These are phyloP conservation scores for Quadriops clusia DNA, from an alignment of 2,888 invertebrate genomes.

Conservation along the genomic window DNA sequence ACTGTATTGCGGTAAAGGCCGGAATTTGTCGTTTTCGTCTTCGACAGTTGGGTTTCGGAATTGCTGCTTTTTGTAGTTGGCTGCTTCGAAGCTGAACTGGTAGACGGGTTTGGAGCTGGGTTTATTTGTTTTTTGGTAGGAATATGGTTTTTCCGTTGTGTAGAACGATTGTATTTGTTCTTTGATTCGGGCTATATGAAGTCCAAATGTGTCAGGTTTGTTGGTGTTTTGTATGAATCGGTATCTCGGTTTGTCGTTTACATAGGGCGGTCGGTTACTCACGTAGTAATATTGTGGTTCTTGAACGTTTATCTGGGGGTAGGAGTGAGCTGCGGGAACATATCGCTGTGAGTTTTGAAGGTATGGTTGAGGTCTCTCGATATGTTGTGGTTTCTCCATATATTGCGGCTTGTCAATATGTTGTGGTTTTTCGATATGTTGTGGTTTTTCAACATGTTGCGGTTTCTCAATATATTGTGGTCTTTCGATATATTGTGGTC, in stretches of 20 bases:
- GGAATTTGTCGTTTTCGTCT: slow-evolving; percentile 20
- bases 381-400: too few relatives aligned
- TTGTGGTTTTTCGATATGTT: too few relatives aligned
- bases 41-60: neutral
- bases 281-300: slow-evolving; percentile 29
- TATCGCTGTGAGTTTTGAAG: too few relatives aligned
- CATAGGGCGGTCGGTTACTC: slow-evolving; percentile 22
- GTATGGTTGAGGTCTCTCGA: too few relatives aligned
- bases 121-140: slow-evolving; percentile 37
- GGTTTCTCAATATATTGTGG: too few relatives aligned
- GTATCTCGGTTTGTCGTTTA: slow-evolving; percentile 22
- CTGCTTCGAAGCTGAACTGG: slow-evolving; percentile 61
- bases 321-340: too few relatives aligned
- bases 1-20: slow-evolving; percentile 28
- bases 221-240: slow-evolving; percentile 23
- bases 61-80: slow-evolving; percentile 38
- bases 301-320: too few relatives aligned
- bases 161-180: slow-evolving; percentile 51
- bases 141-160: slow-evolving; percentile 42
- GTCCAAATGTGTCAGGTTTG: slow-evolving; percentile 46
- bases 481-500: too few relatives aligned
- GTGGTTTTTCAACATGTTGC: too few relatives aligned
- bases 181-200: slow-evolving; percentile 53
- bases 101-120: slow-evolving; percentile 51
- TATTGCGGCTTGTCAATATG: too few relatives aligned